phyloP scores from a whole-genome alignment of 2,113 vertebrate genomes.

The Elanoides forficatus region DNA sequence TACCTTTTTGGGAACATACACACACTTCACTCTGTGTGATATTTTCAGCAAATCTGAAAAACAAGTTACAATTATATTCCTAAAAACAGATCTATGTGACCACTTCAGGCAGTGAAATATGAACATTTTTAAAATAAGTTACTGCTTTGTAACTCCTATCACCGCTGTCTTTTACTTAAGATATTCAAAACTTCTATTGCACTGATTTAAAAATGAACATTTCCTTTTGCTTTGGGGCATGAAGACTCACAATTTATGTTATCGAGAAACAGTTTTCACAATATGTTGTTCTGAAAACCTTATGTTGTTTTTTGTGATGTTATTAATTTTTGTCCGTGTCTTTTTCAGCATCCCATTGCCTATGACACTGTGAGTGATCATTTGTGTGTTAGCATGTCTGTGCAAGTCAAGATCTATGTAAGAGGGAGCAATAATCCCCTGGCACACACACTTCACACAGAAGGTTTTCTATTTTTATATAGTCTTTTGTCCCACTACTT shows the following conservation, averaged over 20 bases:
- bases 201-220: background rate
- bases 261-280: background rate
- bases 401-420: background rate
- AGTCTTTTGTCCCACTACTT: constrained; percentile 14
- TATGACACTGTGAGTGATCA: background rate
- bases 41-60: background rate
- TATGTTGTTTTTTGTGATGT: background rate
- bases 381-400: background rate
- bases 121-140: background rate
- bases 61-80: background rate
- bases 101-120: background rate
- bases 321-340: background rate
- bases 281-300: background rate
- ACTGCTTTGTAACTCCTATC: background rate
- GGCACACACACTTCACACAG: background rate
- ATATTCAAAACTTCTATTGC: background rate
- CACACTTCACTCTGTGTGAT: background rate
- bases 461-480: background rate
- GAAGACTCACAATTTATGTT: background rate
- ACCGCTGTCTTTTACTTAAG: background rate
- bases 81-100: background rate
- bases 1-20: background rate
- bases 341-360: background rate
- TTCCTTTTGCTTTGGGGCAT: background rate
- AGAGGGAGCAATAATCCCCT: background rate